Conservation (phyloP, 2,113 vertebrate genomes). For the Cephalopterus ornatus region DNA sequence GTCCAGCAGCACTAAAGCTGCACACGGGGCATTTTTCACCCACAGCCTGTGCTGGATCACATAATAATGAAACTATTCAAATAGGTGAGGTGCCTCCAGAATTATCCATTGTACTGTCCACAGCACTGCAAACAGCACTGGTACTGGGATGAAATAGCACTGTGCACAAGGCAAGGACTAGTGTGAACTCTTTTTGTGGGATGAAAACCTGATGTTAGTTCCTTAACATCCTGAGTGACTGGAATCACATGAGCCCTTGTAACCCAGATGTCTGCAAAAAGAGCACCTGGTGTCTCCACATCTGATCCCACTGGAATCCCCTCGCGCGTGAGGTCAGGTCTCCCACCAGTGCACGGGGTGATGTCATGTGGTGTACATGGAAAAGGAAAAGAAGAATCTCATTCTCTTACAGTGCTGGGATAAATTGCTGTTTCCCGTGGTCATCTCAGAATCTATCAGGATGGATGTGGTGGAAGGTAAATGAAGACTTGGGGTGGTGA, state of each 20-base stretch:
- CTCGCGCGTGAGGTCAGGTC: no score
- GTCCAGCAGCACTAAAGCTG: background rate
- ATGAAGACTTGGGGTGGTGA: conserved; percentile 3
- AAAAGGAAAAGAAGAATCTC: background rate
- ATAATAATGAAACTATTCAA: background rate
- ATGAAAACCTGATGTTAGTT: background rate
- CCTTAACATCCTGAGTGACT: background rate
- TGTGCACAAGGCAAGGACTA: background rate
- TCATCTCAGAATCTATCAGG: conserved; percentile 67
- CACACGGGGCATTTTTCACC: background rate
- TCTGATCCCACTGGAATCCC: no score
- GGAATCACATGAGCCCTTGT: background rate
- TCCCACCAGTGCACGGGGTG: background rate
- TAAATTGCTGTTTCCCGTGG: conserved; percentile 85
- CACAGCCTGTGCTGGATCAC: background rate
- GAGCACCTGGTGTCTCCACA: background rate
- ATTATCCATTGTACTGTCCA: background rate
- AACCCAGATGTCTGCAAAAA: background rate
- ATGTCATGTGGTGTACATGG: accelerated
- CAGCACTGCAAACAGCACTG: background rate
- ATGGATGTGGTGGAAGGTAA: conserved; percentile 52
- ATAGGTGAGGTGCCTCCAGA: background rate
- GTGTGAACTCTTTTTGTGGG: background rate
- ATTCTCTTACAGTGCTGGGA: conserved; percentile 88
- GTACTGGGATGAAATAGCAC: background rate